Conservation (phyloP, 2,797 vertebrate species). For the Bovichtus diacanthus region DNA sequence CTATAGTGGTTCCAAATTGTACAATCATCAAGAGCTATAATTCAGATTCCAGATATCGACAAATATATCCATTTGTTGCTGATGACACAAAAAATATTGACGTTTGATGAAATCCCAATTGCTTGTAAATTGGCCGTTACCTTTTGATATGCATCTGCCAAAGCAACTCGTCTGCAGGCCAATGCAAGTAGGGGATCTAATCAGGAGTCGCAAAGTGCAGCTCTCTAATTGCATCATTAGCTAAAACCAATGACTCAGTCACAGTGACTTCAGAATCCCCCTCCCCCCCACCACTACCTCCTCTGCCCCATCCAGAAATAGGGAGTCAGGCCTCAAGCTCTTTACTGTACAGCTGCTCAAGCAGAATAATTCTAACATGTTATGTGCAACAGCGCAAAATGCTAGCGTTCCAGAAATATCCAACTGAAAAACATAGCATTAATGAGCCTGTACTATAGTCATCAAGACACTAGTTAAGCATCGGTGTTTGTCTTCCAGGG, state of each 20-base stretch:
- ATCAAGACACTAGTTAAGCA: slow-evolving; percentile 26
- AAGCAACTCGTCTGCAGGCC: slow-evolving; percentile 54
- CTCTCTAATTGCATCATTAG: slow-evolving; percentile 85
- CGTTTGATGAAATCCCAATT: slow-evolving; percentile 31
- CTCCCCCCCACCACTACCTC: slow-evolving; percentile 48
- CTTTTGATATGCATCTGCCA: slow-evolving; percentile 39
- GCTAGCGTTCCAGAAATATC: slow-evolving; percentile 83
- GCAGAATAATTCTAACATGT: slow-evolving; percentile 84
- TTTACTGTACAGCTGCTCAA: slow-evolving; percentile 82
- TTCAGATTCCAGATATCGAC: slow-evolving; percentile 4
- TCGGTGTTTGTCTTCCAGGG: slow-evolving; percentile 11
- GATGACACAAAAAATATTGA: slow-evolving; percentile 24
- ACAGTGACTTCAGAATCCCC: slow-evolving; percentile 70
- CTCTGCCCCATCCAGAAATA: slow-evolving; percentile 81
- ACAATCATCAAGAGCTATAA: neutral
- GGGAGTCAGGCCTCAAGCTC: slow-evolving; percentile 79
- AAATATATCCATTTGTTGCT: slow-evolving; percentile 19
- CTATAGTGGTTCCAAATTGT: slow-evolving; percentile 2
- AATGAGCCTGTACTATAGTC: slow-evolving; percentile 51
- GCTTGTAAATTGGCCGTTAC: slow-evolving; percentile 41
- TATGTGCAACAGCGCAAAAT: slow-evolving; percentile 82
- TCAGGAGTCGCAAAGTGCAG: slow-evolving; percentile 80
- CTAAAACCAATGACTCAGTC: slow-evolving; percentile 85
- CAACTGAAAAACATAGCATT: slow-evolving; percentile 64
- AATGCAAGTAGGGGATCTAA: slow-evolving; percentile 66